Evolutionary conservation across 2,888 invertebrate species (phyloP), one percentile per base, ranked within the genome.

Genomic region (Cosmia pyralina): DNA sequence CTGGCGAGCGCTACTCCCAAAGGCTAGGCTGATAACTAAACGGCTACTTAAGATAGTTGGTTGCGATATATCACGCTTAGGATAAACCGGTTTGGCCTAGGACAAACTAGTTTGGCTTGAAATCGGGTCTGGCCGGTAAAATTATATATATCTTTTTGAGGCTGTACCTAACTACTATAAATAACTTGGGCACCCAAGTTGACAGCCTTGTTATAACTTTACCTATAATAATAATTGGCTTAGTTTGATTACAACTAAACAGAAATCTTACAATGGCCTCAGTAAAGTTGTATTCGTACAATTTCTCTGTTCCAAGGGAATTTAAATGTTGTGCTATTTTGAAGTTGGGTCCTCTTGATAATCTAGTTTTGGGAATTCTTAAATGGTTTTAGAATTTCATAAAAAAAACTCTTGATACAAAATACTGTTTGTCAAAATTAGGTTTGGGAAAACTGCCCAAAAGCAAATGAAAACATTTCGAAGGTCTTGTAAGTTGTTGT

Each of bases 201-300:
- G 34, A 68, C 65, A 67, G 62, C 55, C 71, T 80, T 73, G 77
- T 82, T 76, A 80, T 52, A 76, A 80, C 69, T 84, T 84, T 73
- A 53, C 52, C 74, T 75, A 77, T 79, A 63, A 74, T 72, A 85
- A 82, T 83, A 82, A 85, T 78, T 82, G 85, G 52, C 64, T 82
- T 82, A 84, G 75, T 85, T 82, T 78, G 58, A 84, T 85, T 73
- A 72, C 75, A 76, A 78, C 74, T 72, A 74, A 84, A 79, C 64
- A 77, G 66, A 60, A 75, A 70, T 67, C 75, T 75, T 59, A 80
- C 75, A 81, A 72, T 74, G 44, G 66, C 28, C 38, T 57, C 6
- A 46, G 41, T 71, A 46, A 79, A 76, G 52, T 77, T 74, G 28
- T 79, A 22, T 41, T 57, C 41, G 28, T 38, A 66, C 57, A 77